Evolutionary conservation across 2,888 invertebrate genomes (phyloP), one percentile per base, ranked within the genome.

Genomic region (Ectemnius continuus): DNA sequence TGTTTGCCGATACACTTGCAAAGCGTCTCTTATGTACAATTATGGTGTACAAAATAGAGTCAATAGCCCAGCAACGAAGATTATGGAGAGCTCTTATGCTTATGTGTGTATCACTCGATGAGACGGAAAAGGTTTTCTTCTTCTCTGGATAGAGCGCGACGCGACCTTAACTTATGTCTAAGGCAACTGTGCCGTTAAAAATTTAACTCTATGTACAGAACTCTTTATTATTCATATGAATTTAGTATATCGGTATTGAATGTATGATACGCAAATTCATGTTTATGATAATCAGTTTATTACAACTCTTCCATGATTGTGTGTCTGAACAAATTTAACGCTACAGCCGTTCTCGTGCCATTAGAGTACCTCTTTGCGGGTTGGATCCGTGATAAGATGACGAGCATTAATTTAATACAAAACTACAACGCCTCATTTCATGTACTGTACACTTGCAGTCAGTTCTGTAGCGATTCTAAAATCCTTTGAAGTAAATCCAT

Each of bases 241-340:
- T 85, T 85, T 85, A 84, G 81, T 76, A 80, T 23, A 76, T 74
- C 83, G 80, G 84, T 83, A 78, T 83, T 77, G 83, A 85, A 85
- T 85, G 80, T 69, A 85, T 78, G 81, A 84, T 83, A 85, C 81
- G 80, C 81, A 85, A 81, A 76, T 76, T 78, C 68, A 72, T 75
- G 76, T 85, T 87, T 72, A 80, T 85, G 86, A 84, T 86, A 87
- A 86, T 86, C 86, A 86, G 81, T 88, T 88, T 86, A 88, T 88
- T 88, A 88, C 85, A 88, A 84, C 85, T 86, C 83, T 85, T 87
- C 75, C 84, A 84, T 86, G 79, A 85, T 85, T 85, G 81, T 85
- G 81, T 85, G 70, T 84, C 84, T 84, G 79, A 87, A 87, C 87
- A 88, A 84, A 78, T 85, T 85, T 87, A 87, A 83, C 81, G 86